Evolutionary conservation across 2,888 invertebrate genomes (phyloP).

Genomic region (Macrosiphum euphorbiae): DNA sequence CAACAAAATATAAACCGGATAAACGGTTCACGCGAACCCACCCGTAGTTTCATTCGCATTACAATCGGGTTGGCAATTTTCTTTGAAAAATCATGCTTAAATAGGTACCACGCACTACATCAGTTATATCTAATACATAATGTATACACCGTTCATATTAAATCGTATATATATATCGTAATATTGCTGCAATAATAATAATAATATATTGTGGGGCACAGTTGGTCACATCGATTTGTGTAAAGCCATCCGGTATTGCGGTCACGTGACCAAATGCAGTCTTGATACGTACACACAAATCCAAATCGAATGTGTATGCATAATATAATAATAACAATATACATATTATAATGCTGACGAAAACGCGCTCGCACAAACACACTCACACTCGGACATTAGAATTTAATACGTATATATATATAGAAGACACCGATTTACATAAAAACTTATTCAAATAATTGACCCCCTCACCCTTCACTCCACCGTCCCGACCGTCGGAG

Average conservation of each 20-base stretch:
- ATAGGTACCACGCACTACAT: neutral
- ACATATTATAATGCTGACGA: neutral
- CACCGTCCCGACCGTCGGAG: neutral
- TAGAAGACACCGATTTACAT: conserved; percentile 1
- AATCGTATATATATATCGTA: too few species aligned
- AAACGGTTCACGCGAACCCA: neutral
- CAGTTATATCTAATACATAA: neutral
- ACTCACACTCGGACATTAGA: neutral
- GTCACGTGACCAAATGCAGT: conserved; percentile 56
- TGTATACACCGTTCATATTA: neutral
- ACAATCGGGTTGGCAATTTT: neutral
- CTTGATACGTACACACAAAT: conserved; percentile 15
- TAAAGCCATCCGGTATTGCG: neutral
- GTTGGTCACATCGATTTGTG: conserved; percentile 42
- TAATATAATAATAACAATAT: conserved; percentile 2
- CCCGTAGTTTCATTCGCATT: neutral
- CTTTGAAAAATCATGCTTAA: neutral
- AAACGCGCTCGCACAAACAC: neutral
- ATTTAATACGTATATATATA: neutral
- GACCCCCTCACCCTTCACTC: neutral
- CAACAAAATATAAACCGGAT: neutral
- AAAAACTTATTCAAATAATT: conserved; percentile 27
- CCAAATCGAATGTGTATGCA: neutral
- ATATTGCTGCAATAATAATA: neutral
- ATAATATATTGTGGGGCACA: conserved; percentile 14